A percentile compares a stretch with the other conserved stretches of the same genome.
phyloP scores from a whole-genome alignment of 2,888 invertebrate genomes.

The Dascillus cervinus region DNA sequence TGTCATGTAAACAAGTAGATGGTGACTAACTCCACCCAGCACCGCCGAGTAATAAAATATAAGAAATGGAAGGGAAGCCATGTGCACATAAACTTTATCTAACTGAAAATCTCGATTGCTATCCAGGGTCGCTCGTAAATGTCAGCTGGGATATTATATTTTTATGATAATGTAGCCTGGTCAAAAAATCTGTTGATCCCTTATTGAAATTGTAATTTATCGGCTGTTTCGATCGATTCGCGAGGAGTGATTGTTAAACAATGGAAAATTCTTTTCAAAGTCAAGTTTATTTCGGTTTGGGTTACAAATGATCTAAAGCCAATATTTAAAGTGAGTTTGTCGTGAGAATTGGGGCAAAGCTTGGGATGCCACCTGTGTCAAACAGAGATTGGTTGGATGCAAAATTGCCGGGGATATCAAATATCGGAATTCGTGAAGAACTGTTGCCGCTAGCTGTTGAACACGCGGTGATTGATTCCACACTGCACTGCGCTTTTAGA shows the following conservation, averaged over 20 bases:
- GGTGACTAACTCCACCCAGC: slow-evolving; percentile 7
- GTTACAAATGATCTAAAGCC: slow-evolving; percentile 7
- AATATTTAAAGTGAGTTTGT: slow-evolving; percentile 7
- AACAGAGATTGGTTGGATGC: slow-evolving; percentile 9
- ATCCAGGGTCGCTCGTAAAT: slow-evolving; percentile 14
- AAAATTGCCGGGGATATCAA: slow-evolving; percentile 10
- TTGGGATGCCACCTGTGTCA: slow-evolving; percentile 10
- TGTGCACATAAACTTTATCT: slow-evolving; percentile 13
- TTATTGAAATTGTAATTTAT: slow-evolving; percentile 17
- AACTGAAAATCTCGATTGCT: slow-evolving; percentile 16
- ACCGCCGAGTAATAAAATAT: slow-evolving; percentile 10
- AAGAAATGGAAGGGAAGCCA: slow-evolving; percentile 8
- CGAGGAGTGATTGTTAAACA: neutral
- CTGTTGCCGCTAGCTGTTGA: slow-evolving; percentile 15
- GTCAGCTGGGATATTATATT: slow-evolving; percentile 17
- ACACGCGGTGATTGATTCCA: slow-evolving; percentile 12
- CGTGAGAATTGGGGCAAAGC: slow-evolving; percentile 10
- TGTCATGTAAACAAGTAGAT: slow-evolving; percentile 6
- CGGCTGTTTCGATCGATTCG: too few species aligned
- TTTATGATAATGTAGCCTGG: slow-evolving; percentile 15
- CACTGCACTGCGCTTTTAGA: slow-evolving; percentile 12
- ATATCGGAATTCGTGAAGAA: slow-evolving; percentile 15
- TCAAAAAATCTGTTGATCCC: slow-evolving; percentile 17
- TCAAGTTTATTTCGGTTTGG: slow-evolving; percentile 1
- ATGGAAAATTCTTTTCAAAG: slow-evolving; percentile 1